Conservation (phyloP, 2,888 invertebrate species). For the Uropetala carovei region DNA sequence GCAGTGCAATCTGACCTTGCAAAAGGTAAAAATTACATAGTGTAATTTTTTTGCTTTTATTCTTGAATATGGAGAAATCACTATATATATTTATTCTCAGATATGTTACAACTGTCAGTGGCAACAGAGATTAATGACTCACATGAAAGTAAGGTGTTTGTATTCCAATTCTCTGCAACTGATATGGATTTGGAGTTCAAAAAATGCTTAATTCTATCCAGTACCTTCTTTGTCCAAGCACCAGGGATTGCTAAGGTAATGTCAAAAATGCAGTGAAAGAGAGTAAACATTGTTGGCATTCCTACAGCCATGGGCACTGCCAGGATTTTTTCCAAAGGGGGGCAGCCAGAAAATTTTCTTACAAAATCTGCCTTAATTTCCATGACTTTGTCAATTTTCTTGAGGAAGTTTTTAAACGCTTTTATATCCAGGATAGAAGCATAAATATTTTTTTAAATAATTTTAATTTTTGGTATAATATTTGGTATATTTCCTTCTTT, state of each 20-base stretch:
- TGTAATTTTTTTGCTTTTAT: background rate
- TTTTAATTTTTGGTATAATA: too few species aligned
- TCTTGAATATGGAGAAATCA: background rate
- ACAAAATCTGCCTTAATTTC: background rate
- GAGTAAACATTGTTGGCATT: background rate
- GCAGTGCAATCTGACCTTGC: background rate
- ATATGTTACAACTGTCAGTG: slow-evolving; percentile 19
- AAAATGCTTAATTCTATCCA: background rate
- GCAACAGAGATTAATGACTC: background rate
- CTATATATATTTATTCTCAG: background rate
- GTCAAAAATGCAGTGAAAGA: background rate
- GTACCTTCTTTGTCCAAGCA: background rate
- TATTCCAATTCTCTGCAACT: background rate
- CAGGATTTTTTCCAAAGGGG: too few species aligned
- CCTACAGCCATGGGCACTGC: background rate
- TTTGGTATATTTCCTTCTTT: too few species aligned
- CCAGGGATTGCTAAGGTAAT: slow-evolving; percentile 3
- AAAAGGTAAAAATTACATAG: background rate
- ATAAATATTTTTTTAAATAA: too few species aligned
- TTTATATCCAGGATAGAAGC: too few species aligned
- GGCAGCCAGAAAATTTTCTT: background rate
- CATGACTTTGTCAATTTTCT: background rate
- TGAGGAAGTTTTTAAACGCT: background rate
- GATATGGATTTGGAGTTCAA: slow-evolving; percentile 36
- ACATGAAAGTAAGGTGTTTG: background rate